Evolutionary conservation across 2,888 invertebrate species (phyloP).

Genomic region (Axea sp.): DNA sequence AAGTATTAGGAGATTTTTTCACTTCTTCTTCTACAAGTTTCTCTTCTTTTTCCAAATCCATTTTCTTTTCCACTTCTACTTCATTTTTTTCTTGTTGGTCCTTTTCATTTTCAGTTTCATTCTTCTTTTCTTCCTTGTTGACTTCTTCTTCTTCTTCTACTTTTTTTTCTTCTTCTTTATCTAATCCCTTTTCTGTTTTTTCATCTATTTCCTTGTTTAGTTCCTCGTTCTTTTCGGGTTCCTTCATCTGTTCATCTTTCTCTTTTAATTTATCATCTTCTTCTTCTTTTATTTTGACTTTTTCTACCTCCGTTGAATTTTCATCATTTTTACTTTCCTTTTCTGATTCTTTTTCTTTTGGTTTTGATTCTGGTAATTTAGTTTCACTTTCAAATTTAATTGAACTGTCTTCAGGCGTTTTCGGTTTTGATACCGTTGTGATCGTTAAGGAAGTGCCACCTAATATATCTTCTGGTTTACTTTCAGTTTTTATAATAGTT

Average conservation of each 20-base stretch:
- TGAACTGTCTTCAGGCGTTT: slow-evolving; percentile 68
- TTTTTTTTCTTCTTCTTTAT: slow-evolving; percentile 64
- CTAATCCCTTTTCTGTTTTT: slow-evolving; percentile 64
- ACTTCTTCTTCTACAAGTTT: slow-evolving; percentile 70
- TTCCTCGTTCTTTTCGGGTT: slow-evolving; percentile 62
- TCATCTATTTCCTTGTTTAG: slow-evolving; percentile 63
- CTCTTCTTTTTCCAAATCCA: slow-evolving; percentile 59
- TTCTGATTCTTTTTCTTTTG: slow-evolving; percentile 60
- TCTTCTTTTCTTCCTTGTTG: slow-evolving; percentile 52
- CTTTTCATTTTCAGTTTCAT: slow-evolving; percentile 58
- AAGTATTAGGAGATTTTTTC: slow-evolving; percentile 47
- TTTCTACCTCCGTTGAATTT: slow-evolving; percentile 39
- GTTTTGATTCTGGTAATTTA: slow-evolving; percentile 66
- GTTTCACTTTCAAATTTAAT: slow-evolving; percentile 64
- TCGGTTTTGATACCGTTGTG: slow-evolving; percentile 70
- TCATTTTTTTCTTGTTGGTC: slow-evolving; percentile 64
- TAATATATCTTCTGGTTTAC: slow-evolving; percentile 74
- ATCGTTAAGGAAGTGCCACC: slow-evolving; percentile 73
- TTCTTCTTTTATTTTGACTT: slow-evolving; percentile 66
- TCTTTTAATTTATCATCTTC: slow-evolving; percentile 50
- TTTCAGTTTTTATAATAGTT: slow-evolving; percentile 80
- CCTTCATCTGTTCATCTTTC: slow-evolving; percentile 45
- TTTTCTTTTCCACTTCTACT: slow-evolving; percentile 53
- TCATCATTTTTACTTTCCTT: slow-evolving; percentile 65
- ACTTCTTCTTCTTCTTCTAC: slow-evolving; percentile 66